Evolutionary conservation across 2,888 invertebrate genomes (phyloP).

Genomic region (Malthinus flaveolus): DNA sequence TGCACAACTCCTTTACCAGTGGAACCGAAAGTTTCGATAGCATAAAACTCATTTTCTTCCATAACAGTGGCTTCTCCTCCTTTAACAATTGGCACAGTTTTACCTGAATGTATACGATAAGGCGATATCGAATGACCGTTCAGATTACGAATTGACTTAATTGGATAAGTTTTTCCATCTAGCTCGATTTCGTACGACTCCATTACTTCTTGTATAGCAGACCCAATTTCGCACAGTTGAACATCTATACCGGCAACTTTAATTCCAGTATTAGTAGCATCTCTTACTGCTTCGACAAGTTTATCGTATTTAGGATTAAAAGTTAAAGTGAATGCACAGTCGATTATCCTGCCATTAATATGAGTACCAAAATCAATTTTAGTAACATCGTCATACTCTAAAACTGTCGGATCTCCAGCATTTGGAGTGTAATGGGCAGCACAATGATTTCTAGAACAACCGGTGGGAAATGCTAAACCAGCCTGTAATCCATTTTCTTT

Average conservation of each 20-base stretch:
- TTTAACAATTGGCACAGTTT: constrained; percentile 99
- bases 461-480: constrained; percentile 92
- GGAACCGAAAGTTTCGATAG: constrained; percentile 99
- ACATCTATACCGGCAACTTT: constrained; percentile 83
- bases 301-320: constrained; percentile 97
- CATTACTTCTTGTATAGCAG: constrained; percentile 99
- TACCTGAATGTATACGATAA: constrained; percentile 97
- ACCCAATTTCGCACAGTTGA: constrained; percentile 94
- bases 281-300: constrained; percentile 91
- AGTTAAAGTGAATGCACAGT: constrained; percentile 97
- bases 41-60: constrained; percentile 99
- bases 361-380: constrained; percentile 99
- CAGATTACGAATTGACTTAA: constrained; percentile 96
- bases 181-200: constrained; percentile 98
- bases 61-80: constrained; percentile 97
- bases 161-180: constrained; percentile 93
- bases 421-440: constrained; percentile 99
- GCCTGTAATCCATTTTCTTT: constrained; percentile 94
- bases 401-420: constrained; percentile 91
- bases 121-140: constrained; percentile 99
- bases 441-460: constrained; percentile 98
- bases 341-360: constrained; percentile 96
- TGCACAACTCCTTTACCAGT: constrained; percentile 94
- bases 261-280: constrained; percentile 98
- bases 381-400: constrained; percentile 95